phyloP scores from a whole-genome alignment of 2,797 vertebrate genomes.

The Sebastes iracundus region DNA sequence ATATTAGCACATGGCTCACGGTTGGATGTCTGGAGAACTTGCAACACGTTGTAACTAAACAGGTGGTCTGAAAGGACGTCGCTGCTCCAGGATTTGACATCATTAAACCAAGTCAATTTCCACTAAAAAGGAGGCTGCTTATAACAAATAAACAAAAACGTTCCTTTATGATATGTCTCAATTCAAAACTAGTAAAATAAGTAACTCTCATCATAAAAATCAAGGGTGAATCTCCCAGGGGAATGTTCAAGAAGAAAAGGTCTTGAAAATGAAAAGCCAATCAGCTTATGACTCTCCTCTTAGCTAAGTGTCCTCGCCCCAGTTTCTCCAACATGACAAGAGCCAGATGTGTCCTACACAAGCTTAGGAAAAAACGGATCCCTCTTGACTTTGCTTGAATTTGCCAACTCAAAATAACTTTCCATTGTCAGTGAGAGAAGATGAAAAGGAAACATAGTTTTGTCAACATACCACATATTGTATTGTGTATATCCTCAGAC shows the following conservation, averaged over 20 bases:
- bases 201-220: background rate
- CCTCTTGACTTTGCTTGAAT: background rate
- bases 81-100: conserved; percentile 7
- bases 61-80: conserved; percentile 18
- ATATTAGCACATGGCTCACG: conserved; percentile 30
- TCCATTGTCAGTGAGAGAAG: background rate
- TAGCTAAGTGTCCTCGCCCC: background rate
- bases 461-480: background rate
- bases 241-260: background rate
- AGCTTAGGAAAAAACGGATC: background rate
- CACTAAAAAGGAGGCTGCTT: background rate
- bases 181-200: background rate
- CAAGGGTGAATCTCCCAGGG: background rate
- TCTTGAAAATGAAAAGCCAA: background rate
- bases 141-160: background rate
- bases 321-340: conserved; percentile 6
- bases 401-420: background rate
- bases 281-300: background rate
- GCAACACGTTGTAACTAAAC: conserved; percentile 18
- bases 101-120: background rate
- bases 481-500: background rate
- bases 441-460: background rate
- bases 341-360: background rate
- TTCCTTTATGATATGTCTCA: background rate
- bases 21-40: conserved; percentile 22